Percentiles rank a stretch among this genome's conserved stretches.
Conservation (phyloP, 2,113 vertebrate genomes). For the Peromyscus californicus region DNA sequence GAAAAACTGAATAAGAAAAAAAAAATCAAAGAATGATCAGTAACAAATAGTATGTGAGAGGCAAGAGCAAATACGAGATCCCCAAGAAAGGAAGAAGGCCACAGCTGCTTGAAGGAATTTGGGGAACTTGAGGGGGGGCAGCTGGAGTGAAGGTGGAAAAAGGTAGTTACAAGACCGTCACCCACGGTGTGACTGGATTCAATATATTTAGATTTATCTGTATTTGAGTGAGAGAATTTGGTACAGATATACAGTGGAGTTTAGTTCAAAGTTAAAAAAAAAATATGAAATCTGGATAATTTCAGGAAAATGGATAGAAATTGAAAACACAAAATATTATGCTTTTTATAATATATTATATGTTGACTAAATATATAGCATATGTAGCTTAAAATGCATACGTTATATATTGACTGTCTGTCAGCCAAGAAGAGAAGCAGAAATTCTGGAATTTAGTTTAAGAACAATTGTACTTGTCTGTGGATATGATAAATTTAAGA, state of each 20-base stretch:
- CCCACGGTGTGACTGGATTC: accelerated
- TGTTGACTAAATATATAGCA: background rate
- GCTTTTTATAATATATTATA: background rate
- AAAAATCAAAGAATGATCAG: background rate
- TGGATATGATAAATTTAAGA: background rate
- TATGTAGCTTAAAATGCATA: background rate
- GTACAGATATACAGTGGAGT: background rate
- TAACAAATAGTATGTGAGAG: background rate
- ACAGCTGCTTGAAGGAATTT: background rate
- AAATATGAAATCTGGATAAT: background rate
- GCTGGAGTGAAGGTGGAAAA: too few relatives aligned
- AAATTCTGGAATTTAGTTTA: background rate
- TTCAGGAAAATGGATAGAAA: background rate
- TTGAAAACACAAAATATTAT: background rate
- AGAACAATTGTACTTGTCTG: background rate
- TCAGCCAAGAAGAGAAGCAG: background rate
- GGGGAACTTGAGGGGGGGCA: too few relatives aligned
- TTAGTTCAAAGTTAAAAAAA: background rate
- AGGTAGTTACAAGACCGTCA: too few relatives aligned
- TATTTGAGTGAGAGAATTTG: background rate
- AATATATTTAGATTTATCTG: background rate
- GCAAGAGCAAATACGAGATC: accelerated
- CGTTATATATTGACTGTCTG: background rate
- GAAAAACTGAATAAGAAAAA: background rate
- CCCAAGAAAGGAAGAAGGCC: background rate